These are phyloP conservation scores for Baronia brevicornis DNA, from an alignment of 2,888 invertebrate species.

Conservation along the genomic window DNA sequence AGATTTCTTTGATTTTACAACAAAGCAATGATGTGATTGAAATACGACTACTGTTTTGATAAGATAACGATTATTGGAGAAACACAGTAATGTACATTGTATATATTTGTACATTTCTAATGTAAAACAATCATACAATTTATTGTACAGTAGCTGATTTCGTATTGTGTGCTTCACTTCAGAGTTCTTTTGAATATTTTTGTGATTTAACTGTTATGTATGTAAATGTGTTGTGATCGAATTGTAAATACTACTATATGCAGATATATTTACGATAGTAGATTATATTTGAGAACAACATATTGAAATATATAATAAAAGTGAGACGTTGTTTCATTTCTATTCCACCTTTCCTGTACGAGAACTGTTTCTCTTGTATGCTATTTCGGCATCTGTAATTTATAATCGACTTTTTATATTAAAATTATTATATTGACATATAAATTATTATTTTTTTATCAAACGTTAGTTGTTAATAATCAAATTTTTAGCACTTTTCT, in stretches of 20 bases:
- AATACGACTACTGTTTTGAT: too few species aligned
- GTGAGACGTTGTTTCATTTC: slow-evolving; percentile 13
- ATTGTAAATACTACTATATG: slow-evolving; percentile 54
- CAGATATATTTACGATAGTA: slow-evolving; percentile 48
- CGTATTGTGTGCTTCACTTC: slow-evolving; percentile 36
- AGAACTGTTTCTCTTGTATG: too few species aligned
- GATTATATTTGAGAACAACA: slow-evolving; percentile 60
- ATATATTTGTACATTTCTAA: slow-evolving; percentile 31
- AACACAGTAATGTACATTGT: slow-evolving; percentile 24
- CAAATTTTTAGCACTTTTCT: too few species aligned
- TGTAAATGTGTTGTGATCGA: slow-evolving; percentile 48
- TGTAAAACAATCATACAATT: slow-evolving; percentile 27
- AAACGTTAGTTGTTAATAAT: too few species aligned
- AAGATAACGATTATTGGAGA: background rate
- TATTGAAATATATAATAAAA: slow-evolving; percentile 60
- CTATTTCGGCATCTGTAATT: too few species aligned
- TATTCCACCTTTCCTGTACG: too few species aligned
- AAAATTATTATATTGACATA: too few species aligned
- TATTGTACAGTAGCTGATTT: slow-evolving; percentile 30
- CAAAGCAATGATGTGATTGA: too few species aligned
- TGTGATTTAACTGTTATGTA: slow-evolving; percentile 29
- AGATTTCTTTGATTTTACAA: too few species aligned
- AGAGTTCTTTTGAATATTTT: slow-evolving; percentile 34
- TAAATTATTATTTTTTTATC: too few species aligned
- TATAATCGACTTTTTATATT: too few species aligned